Percentiles rank a stretch among this genome's conserved stretches.
Conservation (phyloP, 2,888 invertebrate genomes). For the Zelleria hepariella region DNA sequence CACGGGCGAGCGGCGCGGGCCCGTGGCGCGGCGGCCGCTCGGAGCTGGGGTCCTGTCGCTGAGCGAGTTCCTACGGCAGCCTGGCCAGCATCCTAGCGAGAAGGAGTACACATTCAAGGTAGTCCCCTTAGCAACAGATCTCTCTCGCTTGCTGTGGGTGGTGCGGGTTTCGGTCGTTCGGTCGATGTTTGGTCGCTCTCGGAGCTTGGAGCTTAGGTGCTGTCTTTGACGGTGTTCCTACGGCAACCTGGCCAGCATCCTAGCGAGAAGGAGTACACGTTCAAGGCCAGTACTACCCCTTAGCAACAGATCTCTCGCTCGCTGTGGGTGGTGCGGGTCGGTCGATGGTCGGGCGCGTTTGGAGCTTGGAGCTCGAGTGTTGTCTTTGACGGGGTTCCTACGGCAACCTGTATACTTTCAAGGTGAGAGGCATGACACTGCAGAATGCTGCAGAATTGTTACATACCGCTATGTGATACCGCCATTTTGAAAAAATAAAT, state of each 20-base stretch:
- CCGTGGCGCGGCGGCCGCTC: constrained; percentile 81
- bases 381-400: background rate
- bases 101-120: constrained; percentile 86
- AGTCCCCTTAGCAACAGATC: constrained; percentile 84
- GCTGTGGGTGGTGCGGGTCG: background rate
- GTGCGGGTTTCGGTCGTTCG: constrained; percentile 88
- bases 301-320: too few species aligned
- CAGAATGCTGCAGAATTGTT: too few species aligned
- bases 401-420: background rate
- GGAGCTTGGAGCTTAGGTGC: constrained; percentile 90
- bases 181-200: constrained; percentile 75
- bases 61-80: constrained; percentile 75
- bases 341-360: background rate
- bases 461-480: too few species aligned
- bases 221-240: constrained; percentile 80
- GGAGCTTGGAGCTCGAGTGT: background rate
- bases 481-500: too few species aligned
- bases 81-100: constrained; percentile 75
- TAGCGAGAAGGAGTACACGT: constrained; percentile 84
- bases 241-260: constrained; percentile 69
- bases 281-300: constrained; percentile 80
- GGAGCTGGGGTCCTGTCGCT: constrained; percentile 88
- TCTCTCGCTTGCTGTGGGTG: constrained; percentile 88
- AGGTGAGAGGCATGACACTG: too few species aligned
- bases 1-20: constrained; percentile 65